Conservation (phyloP, 2,113 vertebrate species). For the Mixornis gularis region DNA sequence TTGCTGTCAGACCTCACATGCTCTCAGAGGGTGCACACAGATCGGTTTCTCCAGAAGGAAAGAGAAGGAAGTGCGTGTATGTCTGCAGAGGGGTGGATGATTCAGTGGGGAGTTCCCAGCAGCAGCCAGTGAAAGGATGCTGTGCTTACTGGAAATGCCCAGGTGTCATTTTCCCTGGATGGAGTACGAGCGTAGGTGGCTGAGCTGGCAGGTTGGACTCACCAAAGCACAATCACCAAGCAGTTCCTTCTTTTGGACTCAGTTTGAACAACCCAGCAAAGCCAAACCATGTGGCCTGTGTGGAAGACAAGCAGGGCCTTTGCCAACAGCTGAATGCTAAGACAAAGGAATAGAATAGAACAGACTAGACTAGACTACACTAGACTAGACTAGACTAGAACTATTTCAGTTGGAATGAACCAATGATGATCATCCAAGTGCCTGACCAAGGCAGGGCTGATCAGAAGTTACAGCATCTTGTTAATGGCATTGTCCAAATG, state of each 20-base stretch:
- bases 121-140: background rate
- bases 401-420: background rate
- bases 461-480: background rate
- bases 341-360: background rate
- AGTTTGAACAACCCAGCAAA: background rate
- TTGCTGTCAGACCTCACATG: background rate
- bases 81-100: background rate
- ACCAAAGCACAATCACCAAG: background rate
- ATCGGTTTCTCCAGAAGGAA: background rate
- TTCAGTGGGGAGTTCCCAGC: constrained; percentile 19
- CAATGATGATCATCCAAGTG: background rate
- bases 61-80: background rate
- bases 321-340: background rate
- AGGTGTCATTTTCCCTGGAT: constrained; percentile 14
- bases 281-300: background rate
- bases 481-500: background rate
- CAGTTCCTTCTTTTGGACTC: background rate
- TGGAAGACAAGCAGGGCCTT: background rate
- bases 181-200: accelerated
- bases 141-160: background rate
- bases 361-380: no score
- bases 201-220: background rate
- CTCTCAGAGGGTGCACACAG: background rate
- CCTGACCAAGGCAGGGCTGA: background rate
- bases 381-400: background rate